Conservation (phyloP, 2,797 vertebrate genomes). For the Coracias cyanogaster region DNA sequence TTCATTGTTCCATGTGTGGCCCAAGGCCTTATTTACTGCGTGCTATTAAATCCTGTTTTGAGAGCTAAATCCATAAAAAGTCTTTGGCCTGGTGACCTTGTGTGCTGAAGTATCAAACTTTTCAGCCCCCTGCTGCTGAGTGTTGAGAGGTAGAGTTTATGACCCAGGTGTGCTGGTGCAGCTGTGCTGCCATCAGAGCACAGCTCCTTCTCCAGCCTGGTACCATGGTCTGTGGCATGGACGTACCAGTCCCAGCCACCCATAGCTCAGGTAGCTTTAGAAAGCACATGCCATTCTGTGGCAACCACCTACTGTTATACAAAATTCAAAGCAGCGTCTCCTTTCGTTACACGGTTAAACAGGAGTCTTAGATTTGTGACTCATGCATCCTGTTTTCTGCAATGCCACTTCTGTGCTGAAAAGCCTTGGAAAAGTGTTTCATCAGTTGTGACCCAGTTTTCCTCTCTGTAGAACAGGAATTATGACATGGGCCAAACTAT, state of each 20-base stretch:
- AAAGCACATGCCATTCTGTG: background rate
- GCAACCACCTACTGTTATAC: background rate
- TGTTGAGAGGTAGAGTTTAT: conserved; percentile 57
- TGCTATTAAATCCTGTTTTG: conserved; percentile 68
- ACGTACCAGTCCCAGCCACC: background rate
- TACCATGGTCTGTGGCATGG: fast-evolving
- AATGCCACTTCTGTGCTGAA: background rate
- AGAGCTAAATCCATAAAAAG: conserved; percentile 68
- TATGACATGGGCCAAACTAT: background rate
- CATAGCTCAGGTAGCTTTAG: background rate
- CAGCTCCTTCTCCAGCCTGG: background rate
- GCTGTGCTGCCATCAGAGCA: background rate
- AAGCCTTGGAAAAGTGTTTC: background rate
- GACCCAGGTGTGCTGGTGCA: conserved; percentile 52
- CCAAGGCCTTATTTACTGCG: conserved; percentile 53
- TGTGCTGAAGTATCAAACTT: conserved; percentile 18
- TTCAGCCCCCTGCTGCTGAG: conserved; percentile 1
- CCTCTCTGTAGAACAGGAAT: background rate
- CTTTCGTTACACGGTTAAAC: background rate
- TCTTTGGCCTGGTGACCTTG: conserved; percentile 57
- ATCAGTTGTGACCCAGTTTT: background rate
- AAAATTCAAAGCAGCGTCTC: background rate
- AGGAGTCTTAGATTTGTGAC: background rate
- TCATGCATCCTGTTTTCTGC: background rate
- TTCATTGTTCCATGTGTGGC: conserved; percentile 72